phyloP scores from a whole-genome alignment of 1,140 invertebrate genomes.

The Zaprionus davidi region DNA sequence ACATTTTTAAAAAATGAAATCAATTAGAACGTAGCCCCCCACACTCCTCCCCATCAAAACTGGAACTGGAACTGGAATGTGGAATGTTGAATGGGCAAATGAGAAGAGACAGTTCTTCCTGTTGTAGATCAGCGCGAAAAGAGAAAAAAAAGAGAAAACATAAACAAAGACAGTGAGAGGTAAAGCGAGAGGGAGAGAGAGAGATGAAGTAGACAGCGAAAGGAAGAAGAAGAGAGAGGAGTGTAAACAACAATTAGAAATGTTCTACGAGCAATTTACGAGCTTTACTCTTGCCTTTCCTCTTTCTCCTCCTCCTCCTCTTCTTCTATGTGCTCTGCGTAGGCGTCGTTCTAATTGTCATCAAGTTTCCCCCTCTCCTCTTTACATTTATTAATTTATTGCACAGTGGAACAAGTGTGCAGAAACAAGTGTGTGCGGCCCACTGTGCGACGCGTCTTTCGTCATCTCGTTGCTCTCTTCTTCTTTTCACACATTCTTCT shows the following conservation, averaged over 20 bases:
- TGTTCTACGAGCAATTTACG: constrained; percentile 44
- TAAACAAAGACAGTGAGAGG: constrained; percentile 12
- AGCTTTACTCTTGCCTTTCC: neutral
- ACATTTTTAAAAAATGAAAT: constrained; percentile 35
- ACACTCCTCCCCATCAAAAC: neutral
- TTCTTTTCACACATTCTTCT: neutral
- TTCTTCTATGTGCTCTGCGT: neutral
- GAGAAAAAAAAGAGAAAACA: neutral
- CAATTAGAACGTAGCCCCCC: constrained; percentile 1
- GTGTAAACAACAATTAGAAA: constrained; percentile 17
- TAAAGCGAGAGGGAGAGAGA: constrained; percentile 1
- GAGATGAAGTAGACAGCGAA: neutral
- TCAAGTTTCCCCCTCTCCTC: neutral
- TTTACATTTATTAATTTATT: constrained; percentile 3
- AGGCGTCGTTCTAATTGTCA: constrained; percentile 24
- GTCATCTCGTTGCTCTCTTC: neutral
- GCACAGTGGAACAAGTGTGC: neutral
- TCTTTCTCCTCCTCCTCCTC: neutral
- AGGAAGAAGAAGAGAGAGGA: neutral
- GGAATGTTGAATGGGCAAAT: constrained; percentile 10
- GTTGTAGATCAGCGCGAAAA: constrained; percentile 5
- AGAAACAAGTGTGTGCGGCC: neutral
- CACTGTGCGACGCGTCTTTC: constrained; percentile 5
- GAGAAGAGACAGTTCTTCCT: constrained; percentile 4
- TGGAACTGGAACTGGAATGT: neutral